These are phyloP conservation scores for Athrips mouffetella DNA, from an alignment of 2,888 invertebrate species.

Conservation along the genomic window DNA sequence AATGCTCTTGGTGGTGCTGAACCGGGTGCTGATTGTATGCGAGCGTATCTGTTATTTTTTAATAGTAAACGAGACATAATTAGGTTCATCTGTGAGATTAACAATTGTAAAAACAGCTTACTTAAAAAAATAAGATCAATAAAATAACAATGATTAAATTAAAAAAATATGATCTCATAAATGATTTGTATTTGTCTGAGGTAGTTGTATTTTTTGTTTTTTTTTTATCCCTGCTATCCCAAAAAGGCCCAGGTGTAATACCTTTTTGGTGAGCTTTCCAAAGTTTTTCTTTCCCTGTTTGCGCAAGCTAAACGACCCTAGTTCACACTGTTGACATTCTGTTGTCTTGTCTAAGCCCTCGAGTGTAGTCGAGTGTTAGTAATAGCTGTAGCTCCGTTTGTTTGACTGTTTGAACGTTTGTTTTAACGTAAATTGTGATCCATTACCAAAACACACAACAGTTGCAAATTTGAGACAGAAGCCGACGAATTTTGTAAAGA, in stretches of 20 bases:
- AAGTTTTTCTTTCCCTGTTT: conserved; percentile 13
- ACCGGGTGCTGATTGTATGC: no score
- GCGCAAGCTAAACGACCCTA: conserved; percentile 20
- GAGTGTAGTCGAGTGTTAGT: conserved; percentile 2
- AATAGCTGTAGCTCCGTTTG: conserved; percentile 8
- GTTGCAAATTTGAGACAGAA: background rate
- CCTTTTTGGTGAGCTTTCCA: background rate
- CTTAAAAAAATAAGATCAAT: no score
- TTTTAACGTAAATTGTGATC: conserved; percentile 11
- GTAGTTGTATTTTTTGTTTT: no score
- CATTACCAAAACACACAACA: conserved; percentile 5
- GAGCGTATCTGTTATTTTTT: no score
- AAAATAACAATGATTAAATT: no score
- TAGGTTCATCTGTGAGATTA: no score
- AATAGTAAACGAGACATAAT: no score
- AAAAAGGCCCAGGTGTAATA: background rate
- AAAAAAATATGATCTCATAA: no score
- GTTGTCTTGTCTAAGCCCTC: conserved; percentile 21
- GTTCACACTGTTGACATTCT: conserved; percentile 27
- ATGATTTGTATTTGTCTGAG: no score
- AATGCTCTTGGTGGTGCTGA: no score
- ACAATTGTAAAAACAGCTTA: no score
- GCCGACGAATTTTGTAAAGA: background rate
- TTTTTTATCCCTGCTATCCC: background rate
- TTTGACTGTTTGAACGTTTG: conserved; percentile 12